A percentile compares a stretch with the other conserved stretches of the same genome.
Conservation (phyloP, 53 echinoderm and acorn worm genomes). For the Arbacia lixula region DNA sequence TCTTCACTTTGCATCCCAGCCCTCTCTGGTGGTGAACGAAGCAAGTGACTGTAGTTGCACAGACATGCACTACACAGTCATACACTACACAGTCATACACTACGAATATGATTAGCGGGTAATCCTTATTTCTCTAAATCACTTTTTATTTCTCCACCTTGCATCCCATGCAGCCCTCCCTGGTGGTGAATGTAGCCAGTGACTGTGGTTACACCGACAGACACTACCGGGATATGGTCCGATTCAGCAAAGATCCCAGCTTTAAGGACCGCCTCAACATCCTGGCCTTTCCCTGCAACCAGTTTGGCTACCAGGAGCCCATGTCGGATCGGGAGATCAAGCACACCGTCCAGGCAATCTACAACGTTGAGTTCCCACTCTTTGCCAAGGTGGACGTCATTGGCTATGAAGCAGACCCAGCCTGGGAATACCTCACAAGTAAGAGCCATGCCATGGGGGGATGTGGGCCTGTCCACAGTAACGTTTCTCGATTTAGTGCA, state of each 20-base stretch:
- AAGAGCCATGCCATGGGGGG: no score
- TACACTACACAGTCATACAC: no score
- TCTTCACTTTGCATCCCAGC: no score
- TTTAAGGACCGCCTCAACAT: conserved; percentile 72
- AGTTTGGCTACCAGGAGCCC: conserved; percentile 92
- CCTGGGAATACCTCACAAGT: conserved; percentile 81
- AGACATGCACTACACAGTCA: no score
- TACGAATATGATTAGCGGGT: no score
- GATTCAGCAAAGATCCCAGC: conserved; percentile 59
- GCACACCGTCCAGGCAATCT: conserved; percentile 58
- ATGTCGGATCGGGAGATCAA: conserved; percentile 57
- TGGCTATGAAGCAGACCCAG: conserved; percentile 82
- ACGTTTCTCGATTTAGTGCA: no score
- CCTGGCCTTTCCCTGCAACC: conserved; percentile 95
- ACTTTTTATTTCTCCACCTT: not conserved
- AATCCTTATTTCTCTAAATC: no score
- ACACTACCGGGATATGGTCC: conserved; percentile 74
- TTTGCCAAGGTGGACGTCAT: conserved; percentile 87
- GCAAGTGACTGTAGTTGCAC: no score
- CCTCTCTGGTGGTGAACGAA: no score
- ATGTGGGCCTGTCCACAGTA: no score
- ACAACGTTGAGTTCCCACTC: conserved; percentile 79
- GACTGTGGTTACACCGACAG: conserved; percentile 89
- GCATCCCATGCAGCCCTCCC: conserved; percentile 66
- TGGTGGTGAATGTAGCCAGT: conserved; percentile 99